Evolutionary conservation across 2,888 invertebrate species (phyloP), one percentile per base, ranked within the genome.

Genomic region (Frankliniella fusca): DNA sequence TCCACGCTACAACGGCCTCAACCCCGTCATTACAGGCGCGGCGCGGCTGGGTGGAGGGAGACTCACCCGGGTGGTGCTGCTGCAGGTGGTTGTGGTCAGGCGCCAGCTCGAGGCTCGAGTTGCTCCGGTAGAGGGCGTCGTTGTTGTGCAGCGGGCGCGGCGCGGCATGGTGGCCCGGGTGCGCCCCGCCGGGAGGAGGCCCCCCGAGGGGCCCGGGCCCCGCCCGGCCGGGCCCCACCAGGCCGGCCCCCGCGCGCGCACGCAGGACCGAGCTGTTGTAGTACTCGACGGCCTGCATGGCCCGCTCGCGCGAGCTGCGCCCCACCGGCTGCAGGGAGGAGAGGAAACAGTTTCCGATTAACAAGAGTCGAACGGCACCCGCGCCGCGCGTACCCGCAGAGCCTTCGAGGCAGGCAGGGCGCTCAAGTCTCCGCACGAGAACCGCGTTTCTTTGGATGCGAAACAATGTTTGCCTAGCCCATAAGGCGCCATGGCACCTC

Each of bases 51-150:
- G 87, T 86, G 87, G 87, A 83, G 87, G 82, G 80, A 48, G 76
- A 80, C 82, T 81, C 81, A 81, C 83, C 84, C 83, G 84, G 82
- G 82, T 65, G 82, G 81, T 85, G 83, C 82, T 87, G 86, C 83
- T 89, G 90, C 87, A 81, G 81, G 81, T 85, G 84, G 83, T 87
- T 86, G 84, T 89, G 89, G 84, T 90, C 90, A 84, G 90, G 90
- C 87, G 90, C 89, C 85, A 96, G 90, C 88, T 97, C 96, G 88
- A 97, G 91, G 87, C 96, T 96, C 84, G 96, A 95, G 89, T 96
- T 97, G 88, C 96, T 96, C 84, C 96, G 92, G 89, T 95, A 95
- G 83, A 94, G 88, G 82, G 90, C 86, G 38, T 89, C 89, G 50
- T 88, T 76, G 27, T 20, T 15, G 84, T 85, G 87, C 80, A 85